Evolutionary conservation across 2,113 vertebrate species (phyloP).

Genomic region (Pygathrix nemaeus): DNA sequence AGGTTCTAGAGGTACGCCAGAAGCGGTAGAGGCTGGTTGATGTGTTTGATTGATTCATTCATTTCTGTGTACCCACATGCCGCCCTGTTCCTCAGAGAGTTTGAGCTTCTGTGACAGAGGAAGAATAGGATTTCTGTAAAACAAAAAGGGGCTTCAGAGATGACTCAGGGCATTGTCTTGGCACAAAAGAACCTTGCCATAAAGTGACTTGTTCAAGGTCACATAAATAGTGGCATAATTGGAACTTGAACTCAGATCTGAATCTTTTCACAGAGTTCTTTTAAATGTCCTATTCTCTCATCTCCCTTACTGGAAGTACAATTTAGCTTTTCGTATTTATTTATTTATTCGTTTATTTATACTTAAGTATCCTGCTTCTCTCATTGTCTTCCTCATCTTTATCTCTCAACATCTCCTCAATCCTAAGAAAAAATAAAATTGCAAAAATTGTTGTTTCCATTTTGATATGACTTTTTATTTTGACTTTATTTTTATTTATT

Average conservation of each 20-base stretch:
- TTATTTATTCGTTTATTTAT: not conserved
- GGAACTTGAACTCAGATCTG: not conserved
- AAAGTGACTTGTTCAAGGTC: not conserved
- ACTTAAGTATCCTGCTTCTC: not conserved
- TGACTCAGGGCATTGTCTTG: not conserved
- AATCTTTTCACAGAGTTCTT: conserved; percentile 8
- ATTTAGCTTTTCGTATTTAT: not conserved
- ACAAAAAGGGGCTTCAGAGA: not conserved
- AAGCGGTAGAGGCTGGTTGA: no score
- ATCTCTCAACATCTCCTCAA: not conserved
- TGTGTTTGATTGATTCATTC: not conserved
- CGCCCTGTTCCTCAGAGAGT: not conserved
- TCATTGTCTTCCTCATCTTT: not conserved
- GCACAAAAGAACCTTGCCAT: not conserved
- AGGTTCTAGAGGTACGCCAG: not conserved
- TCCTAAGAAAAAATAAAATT: not conserved
- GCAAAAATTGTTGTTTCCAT: not conserved
- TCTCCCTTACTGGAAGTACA: not conserved
- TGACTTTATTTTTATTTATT: not conserved
- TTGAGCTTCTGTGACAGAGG: not conserved
- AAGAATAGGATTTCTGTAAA: not conserved
- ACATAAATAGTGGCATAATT: not conserved
- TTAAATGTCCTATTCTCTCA: not conserved
- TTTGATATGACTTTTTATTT: not conserved
- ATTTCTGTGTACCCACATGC: not conserved